Evolutionary conservation across 23 tunicate species (phyloP), one percentile per base, ranked within the genome.

Genomic region (Pegea sp.): DNA sequence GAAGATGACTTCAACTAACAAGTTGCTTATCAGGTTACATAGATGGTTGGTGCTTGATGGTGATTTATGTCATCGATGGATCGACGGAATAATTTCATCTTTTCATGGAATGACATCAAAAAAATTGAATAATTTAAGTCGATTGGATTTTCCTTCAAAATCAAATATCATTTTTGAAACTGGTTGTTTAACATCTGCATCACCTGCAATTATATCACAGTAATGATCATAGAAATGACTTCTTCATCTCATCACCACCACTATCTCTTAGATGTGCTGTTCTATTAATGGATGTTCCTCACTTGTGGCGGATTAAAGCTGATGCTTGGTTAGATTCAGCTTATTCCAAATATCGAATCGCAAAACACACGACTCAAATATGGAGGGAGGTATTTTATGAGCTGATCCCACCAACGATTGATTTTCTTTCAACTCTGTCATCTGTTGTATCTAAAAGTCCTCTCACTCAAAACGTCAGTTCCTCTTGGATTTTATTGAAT

Each of bases 21-120:
- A n/a, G n/a, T n/a, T n/a, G n/a, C 7, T 6, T 11, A 61, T 13
- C 70, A 84, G 95, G 24, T 24, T 84, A 24, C 59, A 68, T 6
- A 73, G 65, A 56, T 84, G 95, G 95, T 53, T 84, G 7, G 76
- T 73, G 2, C 31, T 84, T 61, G 95, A 84, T 53, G 84, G 95
- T 0, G 84, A 66, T 46, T 34, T 84, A 21, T 23, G 28, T 19
- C 34, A 77, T 5, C 46, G 70, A 1, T 84, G 95, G 95, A 55
- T 73, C 29, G 95, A 84, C 32, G 38, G 42, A 24, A 62, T 84
- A 16, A 73, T 60, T 58, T 73, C 76, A 43, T 31, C 69, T 20
- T 29, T 84, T 57, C 84, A 84, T 51, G 95, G 32, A 33, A 64
- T 67, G 52, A 61, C 64, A 30, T 29, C 65, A 30, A 32, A 66